Evolutionary conservation across 2,113 vertebrate genomes (phyloP).

Genomic region (Paratilapia polleni): DNA sequence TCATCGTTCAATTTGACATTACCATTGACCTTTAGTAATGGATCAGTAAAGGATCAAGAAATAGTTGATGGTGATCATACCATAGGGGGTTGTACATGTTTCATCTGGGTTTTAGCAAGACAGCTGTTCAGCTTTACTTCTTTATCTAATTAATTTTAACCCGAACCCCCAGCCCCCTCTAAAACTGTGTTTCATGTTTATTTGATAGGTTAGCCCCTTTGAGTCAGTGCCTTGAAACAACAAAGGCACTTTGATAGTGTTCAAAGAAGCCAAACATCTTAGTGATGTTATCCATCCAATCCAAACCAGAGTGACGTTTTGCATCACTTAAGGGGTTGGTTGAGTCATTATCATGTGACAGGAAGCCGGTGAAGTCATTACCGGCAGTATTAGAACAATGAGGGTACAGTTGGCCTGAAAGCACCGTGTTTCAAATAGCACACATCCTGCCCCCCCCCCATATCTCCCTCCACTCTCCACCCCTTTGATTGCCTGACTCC

Average conservation of each 20-base stretch:
- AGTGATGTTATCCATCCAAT: slow-evolving; percentile 10
- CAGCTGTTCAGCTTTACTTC: neutral
- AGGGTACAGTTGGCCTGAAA: slow-evolving; percentile 53
- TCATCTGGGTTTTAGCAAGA: neutral
- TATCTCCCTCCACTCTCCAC: slow-evolving; percentile 5
- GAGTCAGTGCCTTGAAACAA: no score
- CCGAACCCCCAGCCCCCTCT: no score
- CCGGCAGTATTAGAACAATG: slow-evolving; percentile 71
- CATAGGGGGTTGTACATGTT: neutral
- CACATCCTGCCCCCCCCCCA: slow-evolving; percentile 55
- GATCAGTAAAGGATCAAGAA: neutral
- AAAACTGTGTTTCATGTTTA: neutral
- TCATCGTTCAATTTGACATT: neutral
- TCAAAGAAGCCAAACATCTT: neutral
- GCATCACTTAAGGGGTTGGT: slow-evolving; percentile 53
- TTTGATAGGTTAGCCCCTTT: no score
- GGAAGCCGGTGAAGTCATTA: slow-evolving; percentile 74
- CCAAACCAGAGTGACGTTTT: slow-evolving; percentile 18
- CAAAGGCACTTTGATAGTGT: neutral
- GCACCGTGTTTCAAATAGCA: slow-evolving; percentile 59
- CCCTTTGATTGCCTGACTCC: neutral
- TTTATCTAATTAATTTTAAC: neutral
- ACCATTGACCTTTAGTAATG: neutral
- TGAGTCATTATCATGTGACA: slow-evolving; percentile 59
- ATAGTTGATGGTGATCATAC: neutral